Evolutionary conservation across 2,113 vertebrate species (phyloP).

Genomic region (Andinoacara biseriatus): DNA sequence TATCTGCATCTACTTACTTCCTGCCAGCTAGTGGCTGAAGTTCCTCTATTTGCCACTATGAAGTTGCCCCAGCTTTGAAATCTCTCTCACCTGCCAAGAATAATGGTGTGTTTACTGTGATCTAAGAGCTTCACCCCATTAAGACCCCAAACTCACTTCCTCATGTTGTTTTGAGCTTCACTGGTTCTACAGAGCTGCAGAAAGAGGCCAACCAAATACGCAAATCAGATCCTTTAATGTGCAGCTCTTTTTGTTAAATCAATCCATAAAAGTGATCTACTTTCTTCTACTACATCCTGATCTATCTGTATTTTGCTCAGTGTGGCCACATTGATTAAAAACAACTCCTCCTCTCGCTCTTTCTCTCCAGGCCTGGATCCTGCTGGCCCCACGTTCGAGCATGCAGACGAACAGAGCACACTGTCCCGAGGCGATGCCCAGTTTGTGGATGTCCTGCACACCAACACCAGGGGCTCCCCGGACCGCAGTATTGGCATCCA

Average conservation of each 20-base stretch:
- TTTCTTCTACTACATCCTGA: background rate
- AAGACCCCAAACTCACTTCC: slow-evolving; percentile 5
- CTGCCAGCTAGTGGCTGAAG: slow-evolving; percentile 12
- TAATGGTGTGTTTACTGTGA: slow-evolving; percentile 37
- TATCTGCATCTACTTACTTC: slow-evolving; percentile 11
- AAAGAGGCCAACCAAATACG: background rate
- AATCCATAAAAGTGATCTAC: background rate
- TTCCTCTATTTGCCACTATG: slow-evolving; percentile 3
- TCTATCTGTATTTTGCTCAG: background rate
- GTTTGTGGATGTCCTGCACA: slow-evolving; percentile 97
- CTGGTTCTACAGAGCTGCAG: slow-evolving; percentile 14
- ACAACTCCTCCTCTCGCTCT: background rate
- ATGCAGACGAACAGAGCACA: slow-evolving; percentile 87
- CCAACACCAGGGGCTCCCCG: slow-evolving; percentile 93
- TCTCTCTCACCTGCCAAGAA: slow-evolving; percentile 56
- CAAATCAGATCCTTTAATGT: background rate
- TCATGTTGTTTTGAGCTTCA: slow-evolving; percentile 22
- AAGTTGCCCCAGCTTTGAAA: slow-evolving; percentile 45
- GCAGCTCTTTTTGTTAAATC: background rate
- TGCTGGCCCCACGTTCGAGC: slow-evolving; percentile 94
- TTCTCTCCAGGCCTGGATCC: slow-evolving; percentile 88
- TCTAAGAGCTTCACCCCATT: slow-evolving; percentile 22
- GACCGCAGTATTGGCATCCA: slow-evolving; percentile 97
- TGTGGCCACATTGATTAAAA: fast-evolving
- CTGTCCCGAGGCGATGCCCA: slow-evolving; percentile 92